phyloP scores from a whole-genome alignment of 2,888 invertebrate species.

The Thereva unica region DNA sequence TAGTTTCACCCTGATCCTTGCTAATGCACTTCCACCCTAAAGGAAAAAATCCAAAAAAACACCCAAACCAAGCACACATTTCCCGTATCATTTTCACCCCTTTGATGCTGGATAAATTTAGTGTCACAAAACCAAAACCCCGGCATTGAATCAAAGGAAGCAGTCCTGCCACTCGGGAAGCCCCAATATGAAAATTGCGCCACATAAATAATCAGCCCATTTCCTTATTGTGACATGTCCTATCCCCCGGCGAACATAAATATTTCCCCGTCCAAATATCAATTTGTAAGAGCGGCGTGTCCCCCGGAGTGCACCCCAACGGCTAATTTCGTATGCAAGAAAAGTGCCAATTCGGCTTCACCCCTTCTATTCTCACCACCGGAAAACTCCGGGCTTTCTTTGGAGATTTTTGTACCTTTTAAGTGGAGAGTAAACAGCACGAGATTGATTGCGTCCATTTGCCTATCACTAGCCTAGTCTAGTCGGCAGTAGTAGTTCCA shows the following conservation, averaged over 20 bases:
- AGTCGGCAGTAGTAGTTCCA: background rate
- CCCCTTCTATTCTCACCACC: slow-evolving; percentile 19
- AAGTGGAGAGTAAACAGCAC: slow-evolving; percentile 27
- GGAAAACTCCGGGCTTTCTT: background rate
- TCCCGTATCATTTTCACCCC: no score
- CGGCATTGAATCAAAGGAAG: background rate
- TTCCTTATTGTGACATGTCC: slow-evolving; percentile 46
- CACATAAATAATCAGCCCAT: slow-evolving; percentile 46
- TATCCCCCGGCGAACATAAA: slow-evolving; percentile 47
- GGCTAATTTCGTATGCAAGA: slow-evolving; percentile 42
- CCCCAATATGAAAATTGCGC: slow-evolving; percentile 45
- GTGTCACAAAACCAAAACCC: no score
- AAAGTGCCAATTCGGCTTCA: slow-evolving; percentile 34
- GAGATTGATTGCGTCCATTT: slow-evolving; percentile 37
- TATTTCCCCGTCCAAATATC: slow-evolving; percentile 45
- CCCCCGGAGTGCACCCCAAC: slow-evolving; percentile 16
- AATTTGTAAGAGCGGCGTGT: slow-evolving; percentile 41
- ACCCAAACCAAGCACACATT: background rate
- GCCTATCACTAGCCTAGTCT: background rate
- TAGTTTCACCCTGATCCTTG: background rate
- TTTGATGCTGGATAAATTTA: no score
- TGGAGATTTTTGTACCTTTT: background rate
- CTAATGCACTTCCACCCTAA: background rate
- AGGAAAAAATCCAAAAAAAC: background rate
- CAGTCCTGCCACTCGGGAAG: slow-evolving; percentile 5